phyloP scores from a whole-genome alignment of 2,888 invertebrate species.

The Disparrhopalites patrizii region DNA sequence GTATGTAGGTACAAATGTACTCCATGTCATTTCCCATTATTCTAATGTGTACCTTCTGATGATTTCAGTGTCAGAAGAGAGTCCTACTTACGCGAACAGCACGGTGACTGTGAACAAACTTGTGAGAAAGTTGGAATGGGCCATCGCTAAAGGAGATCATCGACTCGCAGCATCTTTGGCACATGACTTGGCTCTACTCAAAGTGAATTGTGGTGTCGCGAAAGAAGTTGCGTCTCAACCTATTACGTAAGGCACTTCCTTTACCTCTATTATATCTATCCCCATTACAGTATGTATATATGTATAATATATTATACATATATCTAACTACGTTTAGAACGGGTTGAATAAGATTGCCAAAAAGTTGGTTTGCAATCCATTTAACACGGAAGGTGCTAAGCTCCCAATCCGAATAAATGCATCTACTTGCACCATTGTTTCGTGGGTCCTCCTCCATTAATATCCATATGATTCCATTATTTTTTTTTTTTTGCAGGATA shows the following conservation, averaged over 20 bases:
- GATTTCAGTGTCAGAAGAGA: slow-evolving; percentile 14
- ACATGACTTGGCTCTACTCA: slow-evolving; percentile 69
- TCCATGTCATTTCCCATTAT: too few species aligned
- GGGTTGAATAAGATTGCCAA: too few species aligned
- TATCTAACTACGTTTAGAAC: too few species aligned
- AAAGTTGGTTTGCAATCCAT: too few species aligned
- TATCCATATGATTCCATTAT: slow-evolving; percentile 6
- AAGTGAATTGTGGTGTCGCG: slow-evolving; percentile 69
- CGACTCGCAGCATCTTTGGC: slow-evolving; percentile 71
- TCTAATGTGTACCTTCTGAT: background rate
- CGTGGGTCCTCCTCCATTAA: too few species aligned
- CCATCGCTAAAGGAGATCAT: slow-evolving; percentile 73
- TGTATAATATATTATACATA: too few species aligned
- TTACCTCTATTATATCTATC: too few species aligned
- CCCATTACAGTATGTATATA: slow-evolving; percentile 3
- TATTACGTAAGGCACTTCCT: slow-evolving; percentile 50
- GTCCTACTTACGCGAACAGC: background rate
- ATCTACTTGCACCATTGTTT: too few species aligned
- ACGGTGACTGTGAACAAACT: slow-evolving; percentile 59
- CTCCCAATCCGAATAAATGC: too few species aligned
- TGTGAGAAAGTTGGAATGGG: slow-evolving; percentile 67
- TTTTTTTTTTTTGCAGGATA: slow-evolving; percentile 57
- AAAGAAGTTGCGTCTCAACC: slow-evolving; percentile 48
- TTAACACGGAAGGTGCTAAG: too few species aligned
- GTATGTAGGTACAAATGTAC: background rate